Evolutionary conservation across 2,888 invertebrate species (phyloP).

Genomic region (Morinoia aosen): DNA sequence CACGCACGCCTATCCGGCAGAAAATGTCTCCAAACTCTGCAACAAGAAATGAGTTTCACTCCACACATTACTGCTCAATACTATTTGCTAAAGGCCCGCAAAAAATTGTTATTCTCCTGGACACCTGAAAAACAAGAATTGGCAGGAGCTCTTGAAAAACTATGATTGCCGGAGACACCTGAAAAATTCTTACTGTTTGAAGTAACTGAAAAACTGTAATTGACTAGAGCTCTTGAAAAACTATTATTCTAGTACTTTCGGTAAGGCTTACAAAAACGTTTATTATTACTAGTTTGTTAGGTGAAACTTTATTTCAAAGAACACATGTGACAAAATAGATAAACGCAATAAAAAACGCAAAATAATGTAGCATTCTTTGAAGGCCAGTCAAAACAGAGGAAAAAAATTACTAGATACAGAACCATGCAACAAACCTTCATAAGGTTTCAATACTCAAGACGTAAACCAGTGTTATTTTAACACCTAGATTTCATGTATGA

Average conservation of each 20-base stretch:
- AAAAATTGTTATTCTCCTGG: not conserved
- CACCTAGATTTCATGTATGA: too few species aligned
- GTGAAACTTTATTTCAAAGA: not conserved
- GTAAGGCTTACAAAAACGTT: not conserved
- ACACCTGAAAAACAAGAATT: too few species aligned
- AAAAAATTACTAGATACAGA: too few species aligned
- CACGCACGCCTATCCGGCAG: conserved; percentile 92
- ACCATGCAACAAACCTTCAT: too few species aligned
- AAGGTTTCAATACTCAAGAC: too few species aligned
- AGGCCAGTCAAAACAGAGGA: not conserved
- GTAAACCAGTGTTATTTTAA: too few species aligned
- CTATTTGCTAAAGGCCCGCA: not conserved
- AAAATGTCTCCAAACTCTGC: conserved; percentile 94
- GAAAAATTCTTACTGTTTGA: too few species aligned
- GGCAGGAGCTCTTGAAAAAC: too few species aligned
- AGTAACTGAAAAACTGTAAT: too few species aligned
- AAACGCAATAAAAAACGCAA: not conserved
- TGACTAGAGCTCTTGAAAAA: too few species aligned
- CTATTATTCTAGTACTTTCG: not conserved
- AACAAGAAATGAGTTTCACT: conserved; percentile 59
- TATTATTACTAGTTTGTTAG: not conserved
- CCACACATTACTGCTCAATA: conserved; percentile 38
- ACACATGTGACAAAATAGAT: too few species aligned
- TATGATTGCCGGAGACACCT: too few species aligned
- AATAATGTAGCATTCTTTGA: not conserved